These are phyloP conservation scores for Chiropotes sagulatus DNA, from an alignment of 2,797 vertebrate genomes.

Conservation along the genomic window DNA sequence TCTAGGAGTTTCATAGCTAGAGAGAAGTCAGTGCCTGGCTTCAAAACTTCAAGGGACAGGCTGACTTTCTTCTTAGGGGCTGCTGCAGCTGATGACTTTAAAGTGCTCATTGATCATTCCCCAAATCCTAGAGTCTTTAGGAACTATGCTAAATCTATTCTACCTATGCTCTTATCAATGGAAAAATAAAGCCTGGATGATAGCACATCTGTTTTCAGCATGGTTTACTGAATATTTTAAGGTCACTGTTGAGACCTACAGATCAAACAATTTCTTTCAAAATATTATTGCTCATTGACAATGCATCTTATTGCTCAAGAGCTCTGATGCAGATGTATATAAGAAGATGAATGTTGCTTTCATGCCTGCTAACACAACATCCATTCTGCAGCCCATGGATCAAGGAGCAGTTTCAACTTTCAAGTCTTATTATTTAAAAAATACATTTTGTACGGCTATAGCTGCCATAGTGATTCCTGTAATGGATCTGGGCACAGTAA, in stretches of 20 bases:
- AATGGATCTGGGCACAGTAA: neutral
- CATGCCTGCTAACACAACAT: neutral
- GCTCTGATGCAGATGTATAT: neutral
- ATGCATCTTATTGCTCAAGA: neutral
- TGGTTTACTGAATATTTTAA: neutral
- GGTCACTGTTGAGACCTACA: neutral
- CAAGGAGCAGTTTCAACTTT: neutral
- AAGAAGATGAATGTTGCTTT: neutral
- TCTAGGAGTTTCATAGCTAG: neutral
- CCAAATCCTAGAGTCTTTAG: neutral
- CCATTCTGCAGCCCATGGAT: neutral
- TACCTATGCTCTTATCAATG: neutral
- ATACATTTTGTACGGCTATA: neutral
- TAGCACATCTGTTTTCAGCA: neutral
- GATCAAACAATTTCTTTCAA: neutral
- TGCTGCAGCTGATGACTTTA: neutral
- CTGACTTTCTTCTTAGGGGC: neutral
- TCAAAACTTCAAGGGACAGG: neutral
- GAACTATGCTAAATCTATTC: neutral
- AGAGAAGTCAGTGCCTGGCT: neutral
- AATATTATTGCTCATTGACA: neutral
- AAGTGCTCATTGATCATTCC: neutral
- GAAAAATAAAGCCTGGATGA: neutral
- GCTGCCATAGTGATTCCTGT: neutral
- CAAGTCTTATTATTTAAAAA: neutral